Evolutionary conservation across 1,140 invertebrate species (phyloP).

Genomic region (Ceratina calcarata): DNA sequence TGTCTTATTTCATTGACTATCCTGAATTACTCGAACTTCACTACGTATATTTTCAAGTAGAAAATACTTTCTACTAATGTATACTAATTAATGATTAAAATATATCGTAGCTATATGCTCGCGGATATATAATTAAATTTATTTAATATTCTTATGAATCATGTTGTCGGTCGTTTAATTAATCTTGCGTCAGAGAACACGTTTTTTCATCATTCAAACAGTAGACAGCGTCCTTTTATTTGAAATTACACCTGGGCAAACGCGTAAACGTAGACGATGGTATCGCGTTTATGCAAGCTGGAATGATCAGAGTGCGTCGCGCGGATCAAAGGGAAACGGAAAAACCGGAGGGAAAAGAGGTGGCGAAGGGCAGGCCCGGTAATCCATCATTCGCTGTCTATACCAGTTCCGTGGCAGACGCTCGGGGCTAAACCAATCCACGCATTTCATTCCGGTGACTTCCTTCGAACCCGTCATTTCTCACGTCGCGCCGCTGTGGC

Average conservation of each 20-base stretch:
- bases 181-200: too few species aligned
- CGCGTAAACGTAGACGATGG: slow-evolving; percentile 6
- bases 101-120: too few species aligned
- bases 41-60: neutral
- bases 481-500: slow-evolving; percentile 70
- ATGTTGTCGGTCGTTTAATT: too few species aligned
- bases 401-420: slow-evolving; percentile 69
- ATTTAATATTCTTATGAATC: too few species aligned
- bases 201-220: neutral
- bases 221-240: neutral
- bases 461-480: slow-evolving; percentile 76
- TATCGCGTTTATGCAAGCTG: slow-evolving; percentile 27
- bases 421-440: slow-evolving; percentile 78
- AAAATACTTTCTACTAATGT: too few species aligned
- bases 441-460: slow-evolving; percentile 78
- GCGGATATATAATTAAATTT: too few species aligned
- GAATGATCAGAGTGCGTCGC: slow-evolving; percentile 9
- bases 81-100: too few species aligned
- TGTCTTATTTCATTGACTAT: neutral
- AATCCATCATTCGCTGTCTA: slow-evolving; percentile 79
- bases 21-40: too few species aligned
- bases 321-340: slow-evolving; percentile 54
- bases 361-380: slow-evolving; percentile 59
- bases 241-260: neutral
- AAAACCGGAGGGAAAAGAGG: slow-evolving; percentile 44